A percentile compares a stretch with the other conserved stretches of the same genome.
phyloP scores from a whole-genome alignment of 2,113 vertebrate genomes.

The Lepisosteus osseus region DNA sequence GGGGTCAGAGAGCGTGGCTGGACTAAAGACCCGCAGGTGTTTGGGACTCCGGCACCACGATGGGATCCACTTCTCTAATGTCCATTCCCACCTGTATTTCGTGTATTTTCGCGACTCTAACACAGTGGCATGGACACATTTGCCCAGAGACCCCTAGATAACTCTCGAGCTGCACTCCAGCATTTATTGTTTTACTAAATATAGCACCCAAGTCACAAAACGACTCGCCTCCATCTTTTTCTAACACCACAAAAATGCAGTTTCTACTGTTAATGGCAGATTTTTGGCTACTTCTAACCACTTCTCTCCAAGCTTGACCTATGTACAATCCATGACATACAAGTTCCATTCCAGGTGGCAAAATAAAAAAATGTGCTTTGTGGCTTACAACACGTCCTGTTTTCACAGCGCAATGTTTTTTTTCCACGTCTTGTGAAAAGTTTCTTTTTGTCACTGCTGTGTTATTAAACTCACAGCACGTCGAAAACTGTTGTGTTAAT shows the following conservation, averaged over 20 bases:
- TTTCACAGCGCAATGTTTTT: neutral
- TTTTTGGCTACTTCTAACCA: neutral
- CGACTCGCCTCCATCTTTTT: neutral
- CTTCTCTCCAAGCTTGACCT: slow-evolving; percentile 6
- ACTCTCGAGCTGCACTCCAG: no score
- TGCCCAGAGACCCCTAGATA: no score
- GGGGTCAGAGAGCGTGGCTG: no score
- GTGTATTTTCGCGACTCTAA: no score
- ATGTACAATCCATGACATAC: neutral
- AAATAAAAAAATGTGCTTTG: neutral
- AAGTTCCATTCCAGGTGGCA: neutral
- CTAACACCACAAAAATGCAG: slow-evolving; percentile 2
- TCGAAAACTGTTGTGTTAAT: slow-evolving; percentile 9
- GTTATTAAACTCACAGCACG: neutral
- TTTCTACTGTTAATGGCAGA: slow-evolving; percentile 16
- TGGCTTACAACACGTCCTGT: no score
- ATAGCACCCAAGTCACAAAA: slow-evolving; percentile 9
- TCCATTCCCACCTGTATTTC: no score
- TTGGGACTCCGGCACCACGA: no score
- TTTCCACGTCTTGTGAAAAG: neutral
- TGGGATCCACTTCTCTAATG: no score
- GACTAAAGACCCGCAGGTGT: no score
- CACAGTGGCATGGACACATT: no score
- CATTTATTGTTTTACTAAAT: no score
- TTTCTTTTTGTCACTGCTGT: neutral